Evolutionary conservation across 2,797 vertebrate genomes (phyloP), one percentile per base, ranked within the genome.

Genomic region (Danio tinwini): DNA sequence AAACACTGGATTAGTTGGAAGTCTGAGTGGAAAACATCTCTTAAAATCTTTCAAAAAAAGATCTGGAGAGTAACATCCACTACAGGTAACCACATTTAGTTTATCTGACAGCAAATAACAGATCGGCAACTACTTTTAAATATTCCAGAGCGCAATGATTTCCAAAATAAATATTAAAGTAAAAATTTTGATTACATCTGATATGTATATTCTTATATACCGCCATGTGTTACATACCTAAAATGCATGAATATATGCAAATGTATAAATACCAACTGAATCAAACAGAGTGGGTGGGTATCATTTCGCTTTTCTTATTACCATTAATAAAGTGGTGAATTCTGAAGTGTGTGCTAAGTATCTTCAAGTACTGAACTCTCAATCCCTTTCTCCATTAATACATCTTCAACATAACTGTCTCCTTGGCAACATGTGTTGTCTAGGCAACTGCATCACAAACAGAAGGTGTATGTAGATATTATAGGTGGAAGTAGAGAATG

Each of bases 391-490:
- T 76, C 73, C 68, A 68, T 80, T 65, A 65, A 81, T 84, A 29
- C 29, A 65, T 56, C 71, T 73, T 59, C 68, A 84, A 55, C 67
- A 73, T 17, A 45, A 69, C 83, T n/a, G 76, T 85, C 75, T 80
- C 84, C 83, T 84, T 86, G 67, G 83, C 68, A 94, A 95, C 93
- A 88, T 87, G 82, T 91, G 88, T 92, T 90, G 88, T 90, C 92
- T 91, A 80, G 92, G 92, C 82, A 93, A 93, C 92, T 81, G 83
- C 83, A 91, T 81, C 50, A 53, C 89, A 90, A 86, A 84, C 85
- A 81, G 86, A 49, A 73, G 82, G 59, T 71, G 59, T 59, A 37
- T 73, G 71, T 74, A 72, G 53, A 82, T 85, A 77, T 76, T 85
- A 76, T 76, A 62, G 68, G 65, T 76, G 47, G 14, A 56, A 61